These are phyloP conservation scores for Aplysina aerophoba DNA, from an alignment of 37 sponge, comb jelly and placozoan species.

Conservation along the genomic window DNA sequence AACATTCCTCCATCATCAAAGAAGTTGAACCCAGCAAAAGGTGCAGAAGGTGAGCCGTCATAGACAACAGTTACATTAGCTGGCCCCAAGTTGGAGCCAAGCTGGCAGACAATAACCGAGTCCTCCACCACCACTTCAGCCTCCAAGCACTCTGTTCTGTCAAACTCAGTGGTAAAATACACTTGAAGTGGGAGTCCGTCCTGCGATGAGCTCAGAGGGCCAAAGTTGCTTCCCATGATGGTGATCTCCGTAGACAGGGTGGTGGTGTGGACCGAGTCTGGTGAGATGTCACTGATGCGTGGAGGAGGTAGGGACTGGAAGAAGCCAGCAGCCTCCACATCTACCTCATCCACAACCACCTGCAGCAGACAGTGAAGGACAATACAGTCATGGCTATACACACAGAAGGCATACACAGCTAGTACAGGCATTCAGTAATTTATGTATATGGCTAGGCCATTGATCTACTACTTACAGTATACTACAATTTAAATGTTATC, in stretches of 20 bases:
- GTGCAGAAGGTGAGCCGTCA: slow-evolving; percentile 52
- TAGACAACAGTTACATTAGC: slow-evolving; percentile 70
- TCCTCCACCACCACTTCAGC: slow-evolving; percentile 61
- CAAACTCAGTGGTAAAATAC: slow-evolving; percentile 45
- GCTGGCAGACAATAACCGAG: slow-evolving; percentile 56
- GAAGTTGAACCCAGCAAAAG: slow-evolving; percentile 54
- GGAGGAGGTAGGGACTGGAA: slow-evolving; percentile 68
- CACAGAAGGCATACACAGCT: too few species aligned
- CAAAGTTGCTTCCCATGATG: slow-evolving; percentile 80
- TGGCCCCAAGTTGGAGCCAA: slow-evolving; percentile 76
- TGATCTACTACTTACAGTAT: too few species aligned
- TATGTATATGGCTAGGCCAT: too few species aligned
- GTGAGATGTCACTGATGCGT: slow-evolving; percentile 50
- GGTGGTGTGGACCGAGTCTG: slow-evolving; percentile 64
- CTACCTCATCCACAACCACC: slow-evolving; percentile 71
- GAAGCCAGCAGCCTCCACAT: slow-evolving; percentile 14
- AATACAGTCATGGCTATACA: too few species aligned
- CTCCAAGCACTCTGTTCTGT: slow-evolving; percentile 55
- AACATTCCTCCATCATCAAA: slow-evolving; percentile 85
- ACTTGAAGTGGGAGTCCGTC: slow-evolving; percentile 54
- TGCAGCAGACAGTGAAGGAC: too few species aligned
- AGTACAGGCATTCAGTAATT: too few species aligned
- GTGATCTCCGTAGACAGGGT: slow-evolving; percentile 39
- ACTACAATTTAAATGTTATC: too few species aligned
- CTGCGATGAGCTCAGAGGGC: slow-evolving; percentile 68